Conservation (phyloP, 2,113 vertebrate species). For the zebrafish (Danio rerio) region DNA sequence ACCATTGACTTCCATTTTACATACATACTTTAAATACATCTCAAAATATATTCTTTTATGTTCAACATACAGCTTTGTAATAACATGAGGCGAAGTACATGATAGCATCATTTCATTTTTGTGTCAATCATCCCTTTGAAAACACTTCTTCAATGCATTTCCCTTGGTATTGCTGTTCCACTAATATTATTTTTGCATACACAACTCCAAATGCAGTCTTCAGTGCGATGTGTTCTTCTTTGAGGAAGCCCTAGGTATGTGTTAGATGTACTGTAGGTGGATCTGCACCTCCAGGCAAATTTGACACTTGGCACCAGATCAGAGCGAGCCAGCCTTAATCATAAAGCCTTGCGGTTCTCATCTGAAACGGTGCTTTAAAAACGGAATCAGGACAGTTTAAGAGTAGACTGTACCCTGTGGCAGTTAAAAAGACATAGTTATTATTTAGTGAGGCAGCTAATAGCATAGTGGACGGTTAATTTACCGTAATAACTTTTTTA, state of each 20-base stretch:
- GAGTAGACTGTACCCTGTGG: neutral
- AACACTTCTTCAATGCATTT: neutral
- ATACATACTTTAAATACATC: neutral
- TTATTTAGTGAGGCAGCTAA: neutral
- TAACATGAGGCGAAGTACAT: neutral
- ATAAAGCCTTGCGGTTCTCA: neutral
- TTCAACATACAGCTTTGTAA: neutral
- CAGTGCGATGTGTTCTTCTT: neutral
- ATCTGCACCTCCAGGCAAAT: slow-evolving; percentile 36
- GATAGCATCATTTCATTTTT: neutral
- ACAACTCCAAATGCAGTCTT: neutral
- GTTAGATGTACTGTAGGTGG: neutral
- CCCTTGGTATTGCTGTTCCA: neutral
- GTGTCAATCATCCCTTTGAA: neutral
- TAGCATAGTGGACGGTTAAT: neutral
- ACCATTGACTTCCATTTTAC: neutral
- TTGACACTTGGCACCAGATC: neutral
- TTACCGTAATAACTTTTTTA: slow-evolving; percentile 5
- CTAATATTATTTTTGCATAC: neutral
- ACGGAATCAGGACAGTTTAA: neutral
- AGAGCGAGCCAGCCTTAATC: slow-evolving; percentile 6
- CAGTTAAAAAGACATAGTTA: neutral
- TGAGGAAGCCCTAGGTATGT: neutral
- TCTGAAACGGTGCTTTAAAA: neutral
- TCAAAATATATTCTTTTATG: neutral